These are phyloP conservation scores for Trididemnum nubilum DNA, from an alignment of 23 tunicate genomes.

Conservation along the genomic window DNA sequence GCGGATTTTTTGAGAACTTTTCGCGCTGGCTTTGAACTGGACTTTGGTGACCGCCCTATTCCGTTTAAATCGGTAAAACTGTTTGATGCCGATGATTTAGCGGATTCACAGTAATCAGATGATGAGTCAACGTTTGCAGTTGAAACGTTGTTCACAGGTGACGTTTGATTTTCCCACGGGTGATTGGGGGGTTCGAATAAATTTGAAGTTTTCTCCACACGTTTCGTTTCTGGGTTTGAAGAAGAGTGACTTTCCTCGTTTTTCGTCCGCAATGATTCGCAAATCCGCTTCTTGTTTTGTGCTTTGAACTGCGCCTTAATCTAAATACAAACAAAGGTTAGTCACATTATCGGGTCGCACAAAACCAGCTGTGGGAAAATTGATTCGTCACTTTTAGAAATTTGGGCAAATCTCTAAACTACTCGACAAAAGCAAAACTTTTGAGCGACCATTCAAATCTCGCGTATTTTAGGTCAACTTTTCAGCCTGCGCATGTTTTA, in stretches of 20 bases:
- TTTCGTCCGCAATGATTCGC: neutral
- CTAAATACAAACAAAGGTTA: conserved; percentile 7
- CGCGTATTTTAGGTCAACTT: no score
- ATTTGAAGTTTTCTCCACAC: neutral
- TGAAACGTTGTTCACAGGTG: neutral
- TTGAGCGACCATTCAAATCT: no score
- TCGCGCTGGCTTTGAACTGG: conserved; percentile 38
- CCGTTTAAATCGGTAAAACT: conserved; percentile 4
- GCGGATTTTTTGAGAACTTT: conserved; percentile 69
- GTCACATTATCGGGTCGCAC: no score
- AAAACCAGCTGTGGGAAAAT: no score
- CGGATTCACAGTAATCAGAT: neutral
- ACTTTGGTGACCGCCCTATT: neutral
- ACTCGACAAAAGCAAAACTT: no score
- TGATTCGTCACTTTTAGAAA: no score
- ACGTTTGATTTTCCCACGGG: neutral
- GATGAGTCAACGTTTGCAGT: no score
- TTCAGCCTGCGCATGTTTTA: no score
- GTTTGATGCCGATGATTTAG: neutral
- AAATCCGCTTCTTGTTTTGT: neutral
- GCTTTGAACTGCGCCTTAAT: neutral
- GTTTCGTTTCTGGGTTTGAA: neutral
- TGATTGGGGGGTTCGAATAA: neutral
- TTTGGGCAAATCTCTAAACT: no score
- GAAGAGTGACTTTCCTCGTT: neutral